A percentile compares a stretch with the other conserved stretches of the same genome.
Evolutionary conservation across 2,888 invertebrate genomes (phyloP).

Genomic region (Pedicia rivosa): DNA sequence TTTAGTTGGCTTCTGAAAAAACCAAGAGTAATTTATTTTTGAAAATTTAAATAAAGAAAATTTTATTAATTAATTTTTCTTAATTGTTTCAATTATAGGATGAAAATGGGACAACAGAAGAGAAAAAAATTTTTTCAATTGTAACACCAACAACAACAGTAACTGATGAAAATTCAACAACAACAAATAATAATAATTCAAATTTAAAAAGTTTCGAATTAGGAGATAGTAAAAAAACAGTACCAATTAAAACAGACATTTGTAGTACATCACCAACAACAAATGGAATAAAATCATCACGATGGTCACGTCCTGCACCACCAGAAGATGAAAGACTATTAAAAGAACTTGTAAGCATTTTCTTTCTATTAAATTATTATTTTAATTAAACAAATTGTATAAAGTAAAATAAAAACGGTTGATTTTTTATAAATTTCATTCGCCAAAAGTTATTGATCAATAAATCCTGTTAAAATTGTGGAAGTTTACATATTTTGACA

Average conservation of each 20-base stretch:
- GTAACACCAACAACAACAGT: conserved; percentile 13
- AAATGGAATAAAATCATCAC: conserved; percentile 10
- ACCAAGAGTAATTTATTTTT: conserved; percentile 16
- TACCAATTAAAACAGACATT: conserved; percentile 11
- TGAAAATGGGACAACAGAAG: neutral
- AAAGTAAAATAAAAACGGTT: too few relatives aligned
- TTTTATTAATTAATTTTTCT: too few relatives aligned
- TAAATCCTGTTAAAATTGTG: too few relatives aligned
- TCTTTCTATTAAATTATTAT: too few relatives aligned
- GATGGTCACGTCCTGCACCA: conserved; percentile 13
- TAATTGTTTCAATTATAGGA: neutral
- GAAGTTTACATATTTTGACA: too few relatives aligned
- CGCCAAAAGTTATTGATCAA: too few relatives aligned
- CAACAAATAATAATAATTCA: conserved; percentile 8
- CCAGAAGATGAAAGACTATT: conserved; percentile 28
- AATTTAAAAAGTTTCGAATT: conserved; percentile 9
- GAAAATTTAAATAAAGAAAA: too few relatives aligned
- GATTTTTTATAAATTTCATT: too few relatives aligned
- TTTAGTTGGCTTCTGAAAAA: conserved; percentile 37
- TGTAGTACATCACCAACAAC: conserved; percentile 19
- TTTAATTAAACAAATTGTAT: too few relatives aligned
- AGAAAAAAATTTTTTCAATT: conserved; percentile 9
- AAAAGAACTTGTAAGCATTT: conserved; percentile 22
- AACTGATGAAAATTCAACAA: too few relatives aligned
- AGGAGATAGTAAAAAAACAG: conserved; percentile 7